These are phyloP conservation scores for Aptenodytes patagonicus DNA, from an alignment of 2,113 vertebrate genomes.

Conservation along the genomic window DNA sequence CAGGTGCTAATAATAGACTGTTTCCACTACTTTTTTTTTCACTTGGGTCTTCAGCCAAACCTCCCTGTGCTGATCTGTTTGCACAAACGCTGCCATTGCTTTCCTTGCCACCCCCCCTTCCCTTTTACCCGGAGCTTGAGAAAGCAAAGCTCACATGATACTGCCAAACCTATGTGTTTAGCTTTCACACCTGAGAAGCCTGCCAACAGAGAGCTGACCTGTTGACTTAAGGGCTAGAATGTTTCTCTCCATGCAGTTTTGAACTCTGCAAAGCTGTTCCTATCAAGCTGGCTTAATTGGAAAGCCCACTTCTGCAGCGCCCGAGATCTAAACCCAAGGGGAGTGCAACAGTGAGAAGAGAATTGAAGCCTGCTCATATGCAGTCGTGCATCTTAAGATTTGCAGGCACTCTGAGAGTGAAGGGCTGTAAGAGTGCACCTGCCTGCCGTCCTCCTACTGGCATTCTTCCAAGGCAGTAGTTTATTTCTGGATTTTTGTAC, in stretches of 20 bases:
- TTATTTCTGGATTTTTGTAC: background rate
- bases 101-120: background rate
- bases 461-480: background rate
- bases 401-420: background rate
- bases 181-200: conserved; percentile 1
- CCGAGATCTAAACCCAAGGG: background rate
- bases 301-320: background rate
- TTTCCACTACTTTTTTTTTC: background rate
- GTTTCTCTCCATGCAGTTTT: background rate
- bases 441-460: background rate
- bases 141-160: background rate
- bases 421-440: background rate
- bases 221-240: background rate
- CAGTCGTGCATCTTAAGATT: background rate
- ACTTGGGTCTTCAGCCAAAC: background rate
- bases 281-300: background rate
- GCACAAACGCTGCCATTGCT: background rate
- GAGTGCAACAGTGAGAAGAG: background rate
- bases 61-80: background rate
- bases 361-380: background rate
- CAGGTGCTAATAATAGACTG: background rate
- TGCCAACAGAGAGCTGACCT: background rate
- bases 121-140: background rate
- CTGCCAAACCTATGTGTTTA: background rate
- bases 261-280: background rate